phyloP scores from a whole-genome alignment of 2,113 vertebrate genomes.

The Microcebus griseorufus region DNA sequence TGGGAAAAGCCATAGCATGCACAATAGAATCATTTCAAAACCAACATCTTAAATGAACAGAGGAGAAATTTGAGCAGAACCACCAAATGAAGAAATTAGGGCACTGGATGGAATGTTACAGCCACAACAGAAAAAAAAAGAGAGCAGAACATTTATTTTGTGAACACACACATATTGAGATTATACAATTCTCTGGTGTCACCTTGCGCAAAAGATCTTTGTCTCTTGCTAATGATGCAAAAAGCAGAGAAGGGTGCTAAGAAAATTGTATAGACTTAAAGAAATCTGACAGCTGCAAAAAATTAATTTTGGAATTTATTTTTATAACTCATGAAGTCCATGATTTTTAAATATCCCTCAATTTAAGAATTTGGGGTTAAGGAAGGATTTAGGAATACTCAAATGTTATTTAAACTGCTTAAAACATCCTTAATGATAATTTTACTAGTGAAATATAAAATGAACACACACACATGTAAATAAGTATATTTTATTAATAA shows the following conservation, averaged over 20 bases:
- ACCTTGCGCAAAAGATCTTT: neutral
- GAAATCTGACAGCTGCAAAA: neutral
- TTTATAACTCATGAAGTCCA: neutral
- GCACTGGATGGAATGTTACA: conserved; percentile 56
- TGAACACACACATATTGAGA: neutral
- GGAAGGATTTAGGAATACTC: neutral
- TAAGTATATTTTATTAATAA: neutral
- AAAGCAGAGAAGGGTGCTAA: neutral
- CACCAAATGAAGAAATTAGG: conserved; percentile 55
- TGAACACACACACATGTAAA: neutral
- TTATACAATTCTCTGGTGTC: conserved; percentile 9
- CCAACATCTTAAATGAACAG: conserved; percentile 61
- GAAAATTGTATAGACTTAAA: neutral
- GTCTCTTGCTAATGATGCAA: conserved; percentile 16
- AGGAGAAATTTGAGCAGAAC: conserved; percentile 66
- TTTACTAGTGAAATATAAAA: neutral
- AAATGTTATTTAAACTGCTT: neutral
- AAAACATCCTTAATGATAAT: neutral
- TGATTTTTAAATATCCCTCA: neutral
- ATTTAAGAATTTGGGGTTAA: neutral
- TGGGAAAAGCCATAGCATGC: conserved; percentile 54
- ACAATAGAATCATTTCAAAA: conserved; percentile 39
- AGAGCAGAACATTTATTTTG: conserved; percentile 53
- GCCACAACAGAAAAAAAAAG: neutral
- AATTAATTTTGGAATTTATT: conserved; percentile 27